Evolutionary conservation across 2,888 invertebrate genomes (phyloP).

Genomic region (Anagyrus pseudococci): DNA sequence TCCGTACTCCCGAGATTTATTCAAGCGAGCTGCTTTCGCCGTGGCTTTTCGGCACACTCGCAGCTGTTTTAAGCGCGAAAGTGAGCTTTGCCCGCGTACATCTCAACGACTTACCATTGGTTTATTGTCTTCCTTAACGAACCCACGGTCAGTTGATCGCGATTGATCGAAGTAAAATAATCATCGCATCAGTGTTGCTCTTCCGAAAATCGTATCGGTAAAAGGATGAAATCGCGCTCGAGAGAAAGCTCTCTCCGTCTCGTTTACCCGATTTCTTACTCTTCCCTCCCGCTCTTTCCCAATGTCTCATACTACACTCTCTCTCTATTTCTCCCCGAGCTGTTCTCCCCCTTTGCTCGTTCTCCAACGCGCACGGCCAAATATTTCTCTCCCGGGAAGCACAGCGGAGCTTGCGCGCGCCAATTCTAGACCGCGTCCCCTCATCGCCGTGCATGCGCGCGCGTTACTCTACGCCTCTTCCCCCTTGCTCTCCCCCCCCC

Average conservation of each 20-base stretch:
- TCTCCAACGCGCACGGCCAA: neutral
- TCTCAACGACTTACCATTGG: neutral
- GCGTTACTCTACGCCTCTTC: slow-evolving; percentile 10
- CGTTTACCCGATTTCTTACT: neutral
- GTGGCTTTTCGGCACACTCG: neutral
- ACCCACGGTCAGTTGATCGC: too few relatives aligned
- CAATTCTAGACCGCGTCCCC: too few relatives aligned
- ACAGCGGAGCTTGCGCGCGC: too few relatives aligned
- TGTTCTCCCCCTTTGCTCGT: neutral
- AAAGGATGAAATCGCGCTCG: too few relatives aligned
- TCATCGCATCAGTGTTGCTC: too few relatives aligned
- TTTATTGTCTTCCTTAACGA: neutral
- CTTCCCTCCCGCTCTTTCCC: neutral
- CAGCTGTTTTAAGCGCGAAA: neutral
- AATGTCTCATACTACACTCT: neutral
- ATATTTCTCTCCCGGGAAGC: neutral
- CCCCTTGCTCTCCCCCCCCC: neutral
- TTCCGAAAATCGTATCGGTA: too few relatives aligned
- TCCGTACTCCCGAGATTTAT: neutral
- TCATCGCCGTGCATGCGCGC: neutral
- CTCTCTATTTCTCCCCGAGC: slow-evolving; percentile 14
- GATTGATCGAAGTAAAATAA: too few relatives aligned
- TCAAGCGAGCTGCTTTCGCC: neutral
- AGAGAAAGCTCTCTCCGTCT: too few relatives aligned
- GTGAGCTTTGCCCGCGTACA: neutral